These are phyloP conservation scores for Actinernus sp. DNA, from an alignment of 92 coral and sea anemone genomes.

Conservation along the genomic window DNA sequence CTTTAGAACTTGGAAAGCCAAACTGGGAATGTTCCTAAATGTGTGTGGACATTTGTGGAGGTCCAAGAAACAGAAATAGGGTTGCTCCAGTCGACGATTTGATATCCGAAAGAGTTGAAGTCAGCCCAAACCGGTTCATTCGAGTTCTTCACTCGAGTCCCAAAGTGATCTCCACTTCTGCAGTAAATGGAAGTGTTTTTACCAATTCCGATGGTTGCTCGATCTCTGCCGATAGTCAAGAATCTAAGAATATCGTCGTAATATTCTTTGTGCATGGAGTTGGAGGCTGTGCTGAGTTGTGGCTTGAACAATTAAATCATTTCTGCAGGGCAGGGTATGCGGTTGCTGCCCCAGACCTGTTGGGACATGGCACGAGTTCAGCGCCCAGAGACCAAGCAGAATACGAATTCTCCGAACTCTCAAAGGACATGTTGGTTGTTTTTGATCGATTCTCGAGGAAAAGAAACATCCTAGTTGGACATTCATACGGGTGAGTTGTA, in stretches of 20 bases:
- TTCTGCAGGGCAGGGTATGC: slow-evolving; percentile 87
- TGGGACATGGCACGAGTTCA: slow-evolving; percentile 95
- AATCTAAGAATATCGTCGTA: slow-evolving; percentile 64
- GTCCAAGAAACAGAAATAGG: slow-evolving; percentile 49
- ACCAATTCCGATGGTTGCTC: slow-evolving; percentile 6
- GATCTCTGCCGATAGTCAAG: slow-evolving; percentile 15
- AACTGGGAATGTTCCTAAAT: slow-evolving; percentile 31
- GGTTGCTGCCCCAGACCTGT: slow-evolving; percentile 91
- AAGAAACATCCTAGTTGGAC: slow-evolving; percentile 93
- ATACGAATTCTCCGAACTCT: slow-evolving; percentile 85
- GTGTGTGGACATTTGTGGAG: slow-evolving; percentile 43
- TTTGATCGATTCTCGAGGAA: slow-evolving; percentile 93
- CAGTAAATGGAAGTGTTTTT: slow-evolving; percentile 20
- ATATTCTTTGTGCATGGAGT: slow-evolving; percentile 96
- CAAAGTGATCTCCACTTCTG: not conserved
- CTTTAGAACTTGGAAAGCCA: no score
- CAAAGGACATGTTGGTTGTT: slow-evolving; percentile 74
- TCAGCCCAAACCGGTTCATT: slow-evolving; percentile 72
- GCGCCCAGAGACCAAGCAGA: slow-evolving; percentile 73
- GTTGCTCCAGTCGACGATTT: slow-evolving; percentile 72
- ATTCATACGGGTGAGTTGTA: slow-evolving; percentile 94
- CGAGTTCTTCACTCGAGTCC: slow-evolving; percentile 75
- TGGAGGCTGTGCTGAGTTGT: slow-evolving; percentile 94
- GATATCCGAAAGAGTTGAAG: slow-evolving; percentile 72
- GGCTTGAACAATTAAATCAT: slow-evolving; percentile 90